phyloP scores from a whole-genome alignment of 1,140 invertebrate species.

The Pseudomyrmex flavicornis region DNA sequence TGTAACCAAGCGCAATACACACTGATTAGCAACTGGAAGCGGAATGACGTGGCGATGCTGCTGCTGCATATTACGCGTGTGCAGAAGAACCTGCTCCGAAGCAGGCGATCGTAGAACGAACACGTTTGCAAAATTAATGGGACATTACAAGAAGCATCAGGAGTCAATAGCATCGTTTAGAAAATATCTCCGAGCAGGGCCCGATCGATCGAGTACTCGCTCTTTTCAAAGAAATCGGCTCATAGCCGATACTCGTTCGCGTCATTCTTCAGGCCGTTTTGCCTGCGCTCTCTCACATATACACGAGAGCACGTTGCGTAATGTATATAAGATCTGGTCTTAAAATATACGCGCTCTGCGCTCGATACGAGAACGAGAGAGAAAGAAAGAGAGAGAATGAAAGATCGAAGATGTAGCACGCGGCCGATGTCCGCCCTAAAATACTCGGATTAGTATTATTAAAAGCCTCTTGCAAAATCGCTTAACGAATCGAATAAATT shows the following conservation, averaged over 20 bases:
- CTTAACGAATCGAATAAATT: slow-evolving; percentile 23
- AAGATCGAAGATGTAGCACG: slow-evolving; percentile 13
- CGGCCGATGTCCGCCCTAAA: slow-evolving; percentile 13
- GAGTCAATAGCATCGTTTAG: slow-evolving; percentile 37
- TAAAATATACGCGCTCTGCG: slow-evolving; percentile 31
- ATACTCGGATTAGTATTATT: slow-evolving; percentile 15
- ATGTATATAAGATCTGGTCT: slow-evolving; percentile 10
- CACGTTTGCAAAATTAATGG: slow-evolving; percentile 54
- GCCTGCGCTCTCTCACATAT: not conserved
- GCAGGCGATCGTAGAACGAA: slow-evolving; percentile 23
- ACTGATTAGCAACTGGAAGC: slow-evolving; percentile 47
- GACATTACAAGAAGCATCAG: slow-evolving; percentile 28
- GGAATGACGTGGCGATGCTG: slow-evolving; percentile 28
- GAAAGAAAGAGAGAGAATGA: too few relatives aligned
- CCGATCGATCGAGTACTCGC: slow-evolving; percentile 34
- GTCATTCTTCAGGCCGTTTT: slow-evolving; percentile 3
- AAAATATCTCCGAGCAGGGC: slow-evolving; percentile 5
- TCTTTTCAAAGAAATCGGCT: slow-evolving; percentile 19
- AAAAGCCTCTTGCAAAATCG: not conserved
- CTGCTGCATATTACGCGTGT: not conserved
- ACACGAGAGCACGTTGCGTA: slow-evolving; percentile 24
- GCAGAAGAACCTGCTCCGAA: slow-evolving; percentile 36
- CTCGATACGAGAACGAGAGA: slow-evolving; percentile 25
- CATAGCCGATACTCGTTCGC: slow-evolving; percentile 8
- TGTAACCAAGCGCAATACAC: slow-evolving; percentile 25